Percentiles rank a stretch among this genome's conserved stretches.
These are phyloP conservation scores for Phenacoccus solenopsis DNA, from an alignment of 1,140 invertebrate genomes.

Conservation along the genomic window DNA sequence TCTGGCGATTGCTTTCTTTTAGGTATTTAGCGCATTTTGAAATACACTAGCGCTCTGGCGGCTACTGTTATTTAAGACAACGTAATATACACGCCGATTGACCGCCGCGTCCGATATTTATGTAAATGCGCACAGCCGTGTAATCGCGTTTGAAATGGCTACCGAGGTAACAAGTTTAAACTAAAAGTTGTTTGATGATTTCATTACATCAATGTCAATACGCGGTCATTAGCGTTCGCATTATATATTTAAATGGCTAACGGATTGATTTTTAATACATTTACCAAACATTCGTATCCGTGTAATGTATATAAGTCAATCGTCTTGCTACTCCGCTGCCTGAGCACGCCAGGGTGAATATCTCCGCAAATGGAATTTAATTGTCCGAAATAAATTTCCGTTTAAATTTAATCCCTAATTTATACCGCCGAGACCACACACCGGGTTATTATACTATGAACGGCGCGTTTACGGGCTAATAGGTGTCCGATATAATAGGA, in stretches of 20 bases:
- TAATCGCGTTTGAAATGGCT: too few species aligned
- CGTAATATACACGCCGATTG: not conserved
- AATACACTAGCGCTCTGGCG: too few species aligned
- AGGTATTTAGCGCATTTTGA: not conserved
- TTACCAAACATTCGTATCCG: too few species aligned
- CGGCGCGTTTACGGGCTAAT: not conserved
- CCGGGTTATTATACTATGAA: not conserved
- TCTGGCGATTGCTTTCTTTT: not conserved
- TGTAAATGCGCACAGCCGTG: not conserved
- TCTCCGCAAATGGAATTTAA: not conserved
- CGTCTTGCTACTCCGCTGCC: too few species aligned
- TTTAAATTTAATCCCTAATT: not conserved
- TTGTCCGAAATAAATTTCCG: not conserved
- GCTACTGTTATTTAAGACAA: not conserved
- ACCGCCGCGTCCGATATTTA: not conserved
- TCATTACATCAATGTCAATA: constrained; percentile 3
- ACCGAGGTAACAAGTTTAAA: not conserved
- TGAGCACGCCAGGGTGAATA: not conserved
- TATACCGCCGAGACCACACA: not conserved
- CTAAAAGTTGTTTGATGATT: constrained; percentile 3
- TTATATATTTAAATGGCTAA: not conserved
- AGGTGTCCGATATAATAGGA: not conserved
- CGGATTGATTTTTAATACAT: constrained; percentile 3
- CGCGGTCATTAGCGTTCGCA: not conserved
- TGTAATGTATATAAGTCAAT: constrained; percentile 1